A percentile compares a stretch with the other conserved stretches of the same genome.
Evolutionary conservation across 2,113 vertebrate genomes (phyloP).

Genomic region (Hymenochirus boettgeri): DNA sequence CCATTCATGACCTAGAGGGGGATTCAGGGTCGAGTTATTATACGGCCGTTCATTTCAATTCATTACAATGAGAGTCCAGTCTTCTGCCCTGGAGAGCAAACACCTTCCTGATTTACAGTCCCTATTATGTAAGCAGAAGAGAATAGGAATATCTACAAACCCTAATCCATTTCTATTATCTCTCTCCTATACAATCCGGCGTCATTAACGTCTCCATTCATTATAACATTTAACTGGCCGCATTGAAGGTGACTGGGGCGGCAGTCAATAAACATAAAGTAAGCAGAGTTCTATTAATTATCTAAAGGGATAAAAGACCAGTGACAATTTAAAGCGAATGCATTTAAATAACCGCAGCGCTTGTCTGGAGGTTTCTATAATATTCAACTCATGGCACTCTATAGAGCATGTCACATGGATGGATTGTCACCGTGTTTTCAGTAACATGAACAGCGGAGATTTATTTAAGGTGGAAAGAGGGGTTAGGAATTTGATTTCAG

Average conservation of each 20-base stretch:
- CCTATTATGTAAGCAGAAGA: background rate
- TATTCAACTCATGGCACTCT: too few relatives aligned
- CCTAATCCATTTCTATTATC: background rate
- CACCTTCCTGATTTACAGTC: slow-evolving; percentile 9
- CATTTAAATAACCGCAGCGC: too few relatives aligned
- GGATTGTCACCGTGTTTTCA: too few relatives aligned
- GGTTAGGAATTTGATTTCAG: too few relatives aligned
- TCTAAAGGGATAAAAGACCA: too few relatives aligned
- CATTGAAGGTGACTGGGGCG: background rate
- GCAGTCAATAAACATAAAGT: background rate
- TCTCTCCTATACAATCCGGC: background rate
- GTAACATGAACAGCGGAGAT: too few relatives aligned
- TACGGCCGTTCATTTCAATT: slow-evolving; percentile 29
- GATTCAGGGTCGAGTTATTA: slow-evolving; percentile 27
- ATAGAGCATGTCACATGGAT: too few relatives aligned
- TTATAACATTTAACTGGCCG: background rate
- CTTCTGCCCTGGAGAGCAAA: background rate
- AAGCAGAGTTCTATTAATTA: too few relatives aligned
- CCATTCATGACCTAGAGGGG: slow-evolving; percentile 34
- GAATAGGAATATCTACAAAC: background rate
- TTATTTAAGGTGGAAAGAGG: too few relatives aligned
- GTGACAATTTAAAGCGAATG: too few relatives aligned
- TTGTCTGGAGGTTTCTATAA: too few relatives aligned
- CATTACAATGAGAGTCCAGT: slow-evolving; percentile 10
- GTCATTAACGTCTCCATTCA: background rate